Evolutionary conservation across 2,888 invertebrate genomes (phyloP), one percentile per base, ranked within the genome.

Genomic region (Lochmaea crataegi): DNA sequence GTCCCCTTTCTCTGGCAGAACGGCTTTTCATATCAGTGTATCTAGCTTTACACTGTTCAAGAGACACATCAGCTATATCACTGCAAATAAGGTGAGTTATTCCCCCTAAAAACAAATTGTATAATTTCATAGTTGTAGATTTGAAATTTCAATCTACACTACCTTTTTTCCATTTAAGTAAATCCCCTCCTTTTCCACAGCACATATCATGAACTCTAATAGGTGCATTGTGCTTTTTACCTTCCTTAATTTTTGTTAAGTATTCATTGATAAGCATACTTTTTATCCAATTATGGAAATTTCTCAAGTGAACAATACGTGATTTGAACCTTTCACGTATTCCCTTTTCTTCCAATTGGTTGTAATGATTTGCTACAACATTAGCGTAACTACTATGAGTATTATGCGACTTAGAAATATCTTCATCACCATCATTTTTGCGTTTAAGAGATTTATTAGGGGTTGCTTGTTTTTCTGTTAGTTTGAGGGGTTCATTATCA

Each of bases 261-360:
- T 93, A 93, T 87, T 94, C 92, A 90, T 95, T 93, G 81, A 99
- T 98, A 0, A 98, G 89, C 89, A 96, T 95, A 86, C 96, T 96
- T 88, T 99, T 99, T 14, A 98, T 93, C 99, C 99, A 99, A 86
- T 99, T 99, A 86, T 99, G 99, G 85, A 99, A 98, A 87, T 98
- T 99, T 79, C 99, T 90, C 89, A 99, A 90, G 85, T 94, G 93
- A 82, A 96, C 94, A 80, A 99, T 99, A 38, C 96, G 92, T 38
- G 98, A 98, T 82, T 95, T 93, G 78, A 92, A 92, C 64, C 99
- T 90, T 80, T 93, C 93, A 64, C 89, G 90, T 53, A 96, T 86
- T 0, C 96, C 96, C 81, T 92, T 92, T 80, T 97, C 95, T 86
- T 94, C 92, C 11, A 98, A 87, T 68, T 92, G 91, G 87, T 99